These are phyloP conservation scores for Diadema setosum DNA, from an alignment of 35 echinoderm and acorn worm genomes.

Conservation along the genomic window DNA sequence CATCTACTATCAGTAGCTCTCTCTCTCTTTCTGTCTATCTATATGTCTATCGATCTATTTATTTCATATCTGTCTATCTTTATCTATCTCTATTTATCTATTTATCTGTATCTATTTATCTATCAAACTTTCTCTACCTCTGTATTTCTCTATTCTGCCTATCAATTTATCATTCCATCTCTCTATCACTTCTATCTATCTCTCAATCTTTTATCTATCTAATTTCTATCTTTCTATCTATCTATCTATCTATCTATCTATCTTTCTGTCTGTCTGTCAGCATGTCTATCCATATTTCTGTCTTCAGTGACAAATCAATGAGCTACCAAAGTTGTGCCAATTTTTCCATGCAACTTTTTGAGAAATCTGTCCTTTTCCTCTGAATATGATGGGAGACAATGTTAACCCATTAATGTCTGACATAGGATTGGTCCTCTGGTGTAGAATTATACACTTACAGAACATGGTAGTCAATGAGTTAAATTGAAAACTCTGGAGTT, in stretches of 20 bases:
- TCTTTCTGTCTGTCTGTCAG: background rate
- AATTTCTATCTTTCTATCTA: background rate
- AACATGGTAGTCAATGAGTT: too few species aligned
- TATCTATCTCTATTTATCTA: background rate
- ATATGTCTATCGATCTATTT: background rate
- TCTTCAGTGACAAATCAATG: too few species aligned
- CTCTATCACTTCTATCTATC: background rate
- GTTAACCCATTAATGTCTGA: too few species aligned
- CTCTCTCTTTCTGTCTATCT: background rate
- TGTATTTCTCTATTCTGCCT: background rate
- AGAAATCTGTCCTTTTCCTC: too few species aligned
- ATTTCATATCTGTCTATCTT: background rate
- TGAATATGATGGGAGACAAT: too few species aligned
- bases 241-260: background rate
- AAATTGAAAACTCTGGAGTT: too few species aligned
- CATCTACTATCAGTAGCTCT: background rate
- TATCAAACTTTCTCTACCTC: background rate
- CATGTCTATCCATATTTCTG: background rate
- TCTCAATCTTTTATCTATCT: background rate
- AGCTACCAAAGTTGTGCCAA: too few species aligned
- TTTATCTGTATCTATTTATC: background rate
- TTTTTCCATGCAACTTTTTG: too few species aligned
- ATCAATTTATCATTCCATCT: background rate
- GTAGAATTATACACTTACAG: too few species aligned
- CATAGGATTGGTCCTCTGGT: too few species aligned